Base-by-base conservation (phyloP, 2,888 invertebrate species). In the Calephelis perditalis region DNA sequence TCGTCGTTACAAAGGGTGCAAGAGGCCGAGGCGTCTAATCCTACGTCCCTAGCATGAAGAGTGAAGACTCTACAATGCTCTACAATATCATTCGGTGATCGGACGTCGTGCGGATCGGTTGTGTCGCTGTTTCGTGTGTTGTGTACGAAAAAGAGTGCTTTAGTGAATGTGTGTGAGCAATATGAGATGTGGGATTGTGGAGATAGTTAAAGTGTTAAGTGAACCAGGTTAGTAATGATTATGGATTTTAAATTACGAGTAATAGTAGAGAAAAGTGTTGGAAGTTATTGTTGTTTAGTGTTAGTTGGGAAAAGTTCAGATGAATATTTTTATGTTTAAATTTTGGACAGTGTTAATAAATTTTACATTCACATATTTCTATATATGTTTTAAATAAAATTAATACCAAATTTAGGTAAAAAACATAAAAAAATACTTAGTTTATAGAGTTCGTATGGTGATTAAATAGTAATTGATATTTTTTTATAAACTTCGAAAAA, bases 91-190 rank as follows among this genome's bases (percentile, higher is more conserved):
- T 54, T 54, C 52, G 35, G 36, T 54, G 52, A 35, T 54, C 11
- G 36, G 52, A 11, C 52, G 52, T 54, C 36, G 36, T 36, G n/a
- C 11, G 52, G 36, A 36, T 54, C 52, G 36, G 7, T 36, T 35
- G 52, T 54, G 52, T 54, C 36, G 52, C 36, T 54, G 52, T 54
- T 54, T 35, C 10, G 36, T 36, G 52, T 54, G 52, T 54, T 54
- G 52, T 54, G 52, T 54, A 54, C 52, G 52, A 54, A 54, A 54
- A 35, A 54, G 26, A 54, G 52, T 54, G 52, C 36, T 36, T 54
- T 54, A 35, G 52, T 54, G 52, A 36, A 54, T 54, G 52, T 54
- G 52, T 54, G 52, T 52, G 52, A 52, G 52, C 52, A 52, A 52
- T 52, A 52, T 52, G 52, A 52, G 52, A 52, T 52, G 52, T 52